Base-by-base conservation (phyloP, 1,140 invertebrate species). In the Hyles vespertilio region DNA sequence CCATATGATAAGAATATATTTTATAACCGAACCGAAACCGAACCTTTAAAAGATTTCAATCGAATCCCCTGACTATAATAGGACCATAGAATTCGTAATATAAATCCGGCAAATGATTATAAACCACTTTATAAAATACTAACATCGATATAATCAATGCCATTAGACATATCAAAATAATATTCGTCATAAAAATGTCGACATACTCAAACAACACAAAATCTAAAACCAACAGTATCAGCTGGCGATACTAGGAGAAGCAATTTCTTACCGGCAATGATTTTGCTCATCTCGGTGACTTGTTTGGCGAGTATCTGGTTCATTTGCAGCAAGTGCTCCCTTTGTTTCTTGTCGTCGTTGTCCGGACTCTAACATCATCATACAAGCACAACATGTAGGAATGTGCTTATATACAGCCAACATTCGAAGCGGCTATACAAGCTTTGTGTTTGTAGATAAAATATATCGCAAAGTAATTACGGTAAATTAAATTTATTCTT, bases 251-350 rank as follows among this genome's bases (percentile, higher is more conserved):
- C 36, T 43, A 54, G 3, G 11, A 48, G 11, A 48, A 48, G 22
- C 46, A 48, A 34, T 12, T n/a, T 56, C 81, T 85, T 92, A 98
- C 96, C 96, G 89, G 96, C 96, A 67, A 97, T 96, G 82, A 96
- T 95, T 91, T 97, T 96, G 89, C 95, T 97, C 90, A 96, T 96
- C 83, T 96, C 95, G 91, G 96, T 97, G 58, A 98, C 96, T 91
- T 98, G 95, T 77, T 95, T 94, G n/a, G 96, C 96, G 63, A 98
- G 89, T 69, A 97, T 96, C 88, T 97, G 96, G 90, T 96, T 97
- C 58, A 98, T 90, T 73, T 96, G 95, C 47, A 98, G 89, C 69
- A 98, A 91, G 80, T 97, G 95, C 74, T 97, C 95, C 40, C 96
- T 91, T 74, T 96, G 95, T 62, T 94, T 91, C 83, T 97, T 97